phyloP scores from a whole-genome alignment of 2,113 vertebrate genomes.

The Cololabis saira region DNA sequence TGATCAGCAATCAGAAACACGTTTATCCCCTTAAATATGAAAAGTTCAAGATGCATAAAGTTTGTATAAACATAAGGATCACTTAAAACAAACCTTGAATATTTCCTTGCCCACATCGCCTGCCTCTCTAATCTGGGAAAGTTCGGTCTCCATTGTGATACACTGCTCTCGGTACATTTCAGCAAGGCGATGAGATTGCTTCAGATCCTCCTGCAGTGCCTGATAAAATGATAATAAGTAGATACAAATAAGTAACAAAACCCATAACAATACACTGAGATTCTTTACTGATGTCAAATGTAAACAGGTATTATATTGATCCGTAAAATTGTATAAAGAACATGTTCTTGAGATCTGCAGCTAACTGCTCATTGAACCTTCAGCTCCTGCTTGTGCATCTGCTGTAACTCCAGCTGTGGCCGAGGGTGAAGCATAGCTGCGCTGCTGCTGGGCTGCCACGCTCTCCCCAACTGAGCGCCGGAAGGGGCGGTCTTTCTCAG shows the following conservation, averaged over 20 bases:
- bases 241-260: neutral
- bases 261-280: too few relatives aligned
- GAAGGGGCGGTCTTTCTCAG: slow-evolving; percentile 52
- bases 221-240: slow-evolving; percentile 49
- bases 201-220: slow-evolving; percentile 87
- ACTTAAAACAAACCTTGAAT: slow-evolving; percentile 84
- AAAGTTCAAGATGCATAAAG: neutral
- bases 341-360: too few relatives aligned
- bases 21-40: neutral
- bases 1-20: neutral
- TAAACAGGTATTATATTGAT: neutral
- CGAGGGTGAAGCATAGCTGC: slow-evolving; percentile 30
- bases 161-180: slow-evolving; percentile 96
- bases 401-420: slow-evolving; percentile 63
- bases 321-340: too few relatives aligned
- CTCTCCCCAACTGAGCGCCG: slow-evolving; percentile 19
- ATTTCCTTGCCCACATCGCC: slow-evolving; percentile 87
- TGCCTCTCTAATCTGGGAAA: slow-evolving; percentile 89
- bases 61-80: neutral
- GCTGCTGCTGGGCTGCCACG: slow-evolving; percentile 35
- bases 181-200: slow-evolving; percentile 87
- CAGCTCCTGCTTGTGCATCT: slow-evolving; percentile 80
- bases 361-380: slow-evolving; percentile 77
- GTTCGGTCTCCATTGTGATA: slow-evolving; percentile 88
- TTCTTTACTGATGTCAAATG: neutral